phyloP scores from a whole-genome alignment of 2,888 invertebrate genomes.

The Monoplex corrugatus region DNA sequence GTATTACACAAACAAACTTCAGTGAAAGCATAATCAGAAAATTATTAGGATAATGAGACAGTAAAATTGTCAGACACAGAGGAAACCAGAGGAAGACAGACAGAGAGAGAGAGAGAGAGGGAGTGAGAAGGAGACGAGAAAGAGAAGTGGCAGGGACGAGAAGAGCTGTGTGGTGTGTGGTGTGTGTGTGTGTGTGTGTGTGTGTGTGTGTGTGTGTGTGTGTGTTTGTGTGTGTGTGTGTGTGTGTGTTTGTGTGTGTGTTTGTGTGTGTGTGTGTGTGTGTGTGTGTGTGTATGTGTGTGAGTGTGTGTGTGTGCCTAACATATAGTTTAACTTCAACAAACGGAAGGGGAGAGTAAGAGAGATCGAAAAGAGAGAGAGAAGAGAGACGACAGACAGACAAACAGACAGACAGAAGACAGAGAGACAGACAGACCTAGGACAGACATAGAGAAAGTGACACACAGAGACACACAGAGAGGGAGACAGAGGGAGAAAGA shows the following conservation, averaged over 20 bases:
- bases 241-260: not conserved
- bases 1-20: not conserved
- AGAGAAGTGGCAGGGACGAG: not conserved
- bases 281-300: not conserved
- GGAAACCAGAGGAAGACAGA: slow-evolving; percentile 35
- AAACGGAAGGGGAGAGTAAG: not conserved
- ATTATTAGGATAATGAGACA: not conserved
- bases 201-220: slow-evolving; percentile 13
- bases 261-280: not conserved
- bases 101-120: slow-evolving; percentile 37
- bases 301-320: not conserved
- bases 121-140: not conserved
- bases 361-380: not conserved
- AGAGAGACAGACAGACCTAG: slow-evolving; percentile 20
- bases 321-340: too few species aligned
- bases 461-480: not conserved
- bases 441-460: not conserved
- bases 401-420: not conserved
- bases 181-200: slow-evolving; percentile 31
- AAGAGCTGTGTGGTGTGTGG: not conserved
- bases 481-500: not conserved
- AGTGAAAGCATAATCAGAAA: not conserved
- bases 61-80: not conserved
- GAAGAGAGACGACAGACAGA: not conserved
- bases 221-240: slow-evolving; percentile 5